Base-by-base conservation (phyloP, 2,888 invertebrate genomes). In the Nebria salina region DNA sequence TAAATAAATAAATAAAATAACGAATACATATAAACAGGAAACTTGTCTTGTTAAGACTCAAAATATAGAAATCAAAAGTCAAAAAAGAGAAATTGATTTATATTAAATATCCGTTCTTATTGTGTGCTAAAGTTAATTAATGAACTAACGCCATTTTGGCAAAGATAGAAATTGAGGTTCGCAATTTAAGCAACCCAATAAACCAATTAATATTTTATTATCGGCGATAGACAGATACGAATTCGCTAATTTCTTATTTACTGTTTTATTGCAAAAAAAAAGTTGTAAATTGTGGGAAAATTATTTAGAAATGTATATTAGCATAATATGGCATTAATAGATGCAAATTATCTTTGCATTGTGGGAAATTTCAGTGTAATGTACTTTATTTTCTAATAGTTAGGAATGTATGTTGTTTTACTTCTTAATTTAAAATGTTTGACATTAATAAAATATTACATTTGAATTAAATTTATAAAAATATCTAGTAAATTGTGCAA, bases 51-150 rank as follows among this genome's bases (percentile, higher is more conserved):
- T 54, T 54, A 54, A 54, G 3, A 54, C 54, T 54, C 54, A 54
- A 54, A 54, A 54, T 54, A 54, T 54, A 54, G 54, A 54, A 54
- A 54, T 54, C 54, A 54, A 54, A 54, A 54, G 54, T 54, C 54
- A 54, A 54, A 54, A 54, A 54, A 54, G 54, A 54, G 54, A 54
- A 54, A 54, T 54, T 54, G 54, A 54, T 54, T 54, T 54, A 54
- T 54, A 11, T 54, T 11, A 54, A 54, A 54, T 54, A 54, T 54
- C 54, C 54, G 54, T 54, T 13, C 54, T 54, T 11, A 54, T 54
- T 54, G 8, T 34, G 34, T 34, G 2, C 34, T 34, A 34, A 34
- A 34, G 34, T 34, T 34, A 34, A 34, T 34, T 34, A 34, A 34
- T 34, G 20, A 20, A 34, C 34, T 34, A 34, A 34, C 5, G 34